Conservation (phyloP, 2,113 vertebrate genomes). For the Eurypyga helias region DNA sequence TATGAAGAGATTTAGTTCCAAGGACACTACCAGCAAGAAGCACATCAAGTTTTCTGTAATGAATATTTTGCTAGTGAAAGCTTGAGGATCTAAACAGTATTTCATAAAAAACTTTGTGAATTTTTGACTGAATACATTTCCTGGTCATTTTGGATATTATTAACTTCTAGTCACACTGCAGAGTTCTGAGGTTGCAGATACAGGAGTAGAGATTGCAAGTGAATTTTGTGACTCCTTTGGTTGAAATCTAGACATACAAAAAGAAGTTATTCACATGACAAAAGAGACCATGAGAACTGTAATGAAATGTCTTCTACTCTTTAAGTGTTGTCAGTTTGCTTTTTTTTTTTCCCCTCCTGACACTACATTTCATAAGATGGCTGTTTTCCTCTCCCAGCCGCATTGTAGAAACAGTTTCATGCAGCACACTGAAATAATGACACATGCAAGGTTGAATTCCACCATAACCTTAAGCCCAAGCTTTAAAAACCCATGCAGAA, state of each 20-base stretch:
- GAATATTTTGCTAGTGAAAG: not conserved
- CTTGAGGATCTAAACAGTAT: not conserved
- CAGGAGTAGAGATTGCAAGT: not conserved
- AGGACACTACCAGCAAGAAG: not conserved
- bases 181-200: not conserved
- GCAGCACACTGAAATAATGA: not conserved
- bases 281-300: not conserved
- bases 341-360: not conserved
- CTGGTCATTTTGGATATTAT: not conserved
- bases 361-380: not conserved
- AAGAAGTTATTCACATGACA: not conserved
- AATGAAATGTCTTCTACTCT: too few species aligned
- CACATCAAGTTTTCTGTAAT: not conserved
- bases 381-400: not conserved
- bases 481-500: not conserved
- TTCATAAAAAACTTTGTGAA: not conserved
- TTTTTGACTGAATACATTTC: not conserved
- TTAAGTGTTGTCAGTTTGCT: too few species aligned
- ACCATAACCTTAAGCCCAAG: not conserved
- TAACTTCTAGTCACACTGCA: not conserved
- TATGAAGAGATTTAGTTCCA: not conserved
- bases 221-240: not conserved
- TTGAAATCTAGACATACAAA: not conserved
- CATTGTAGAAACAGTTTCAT: not conserved
- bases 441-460: not conserved